These are phyloP conservation scores for Rhyacichthys aspro DNA, from an alignment of 2,797 vertebrate genomes.

Conservation along the genomic window DNA sequence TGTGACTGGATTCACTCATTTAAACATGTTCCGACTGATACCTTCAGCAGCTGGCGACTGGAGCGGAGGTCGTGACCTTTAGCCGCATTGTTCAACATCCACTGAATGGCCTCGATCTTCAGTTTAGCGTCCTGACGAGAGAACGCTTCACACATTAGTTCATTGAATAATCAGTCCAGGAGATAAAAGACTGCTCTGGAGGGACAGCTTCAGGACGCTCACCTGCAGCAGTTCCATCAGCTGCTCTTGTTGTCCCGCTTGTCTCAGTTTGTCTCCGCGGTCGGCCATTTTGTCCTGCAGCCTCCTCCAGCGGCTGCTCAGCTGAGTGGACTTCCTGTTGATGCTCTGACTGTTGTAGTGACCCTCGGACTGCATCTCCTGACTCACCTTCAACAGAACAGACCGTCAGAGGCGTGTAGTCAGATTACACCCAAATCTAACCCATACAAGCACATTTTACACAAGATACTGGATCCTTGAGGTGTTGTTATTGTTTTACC, in stretches of 20 bases:
- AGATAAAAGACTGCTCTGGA: too few relatives aligned
- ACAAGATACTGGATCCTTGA: too few relatives aligned
- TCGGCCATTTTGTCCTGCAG: slow-evolving; percentile 85
- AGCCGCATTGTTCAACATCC: slow-evolving; percentile 80
- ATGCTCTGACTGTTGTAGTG: slow-evolving; percentile 75
- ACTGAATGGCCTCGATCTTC: slow-evolving; percentile 87
- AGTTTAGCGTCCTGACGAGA: slow-evolving; percentile 82
- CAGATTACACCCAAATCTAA: too few relatives aligned
- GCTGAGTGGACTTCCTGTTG: slow-evolving; percentile 70
- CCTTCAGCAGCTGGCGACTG: slow-evolving; percentile 83
- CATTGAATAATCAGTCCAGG: too few relatives aligned
- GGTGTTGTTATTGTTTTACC: slow-evolving; percentile 62
- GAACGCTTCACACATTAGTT: too few relatives aligned
- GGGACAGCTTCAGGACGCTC: neutral
- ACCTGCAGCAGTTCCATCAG: slow-evolving; percentile 87
- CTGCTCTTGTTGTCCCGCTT: slow-evolving; percentile 87
- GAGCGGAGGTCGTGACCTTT: slow-evolving; percentile 84
- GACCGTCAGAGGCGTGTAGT: too few relatives aligned
- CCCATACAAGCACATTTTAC: too few relatives aligned
- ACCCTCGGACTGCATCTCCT: slow-evolving; percentile 75
- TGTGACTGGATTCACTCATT: too few relatives aligned
- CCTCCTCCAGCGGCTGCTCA: slow-evolving; percentile 81
- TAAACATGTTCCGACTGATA: slow-evolving; percentile 6
- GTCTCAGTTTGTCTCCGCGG: slow-evolving; percentile 84
- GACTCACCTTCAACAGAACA: slow-evolving; percentile 74